phyloP scores from a whole-genome alignment of 2,797 vertebrate genomes.

The Paedocypris micromegethes region DNA sequence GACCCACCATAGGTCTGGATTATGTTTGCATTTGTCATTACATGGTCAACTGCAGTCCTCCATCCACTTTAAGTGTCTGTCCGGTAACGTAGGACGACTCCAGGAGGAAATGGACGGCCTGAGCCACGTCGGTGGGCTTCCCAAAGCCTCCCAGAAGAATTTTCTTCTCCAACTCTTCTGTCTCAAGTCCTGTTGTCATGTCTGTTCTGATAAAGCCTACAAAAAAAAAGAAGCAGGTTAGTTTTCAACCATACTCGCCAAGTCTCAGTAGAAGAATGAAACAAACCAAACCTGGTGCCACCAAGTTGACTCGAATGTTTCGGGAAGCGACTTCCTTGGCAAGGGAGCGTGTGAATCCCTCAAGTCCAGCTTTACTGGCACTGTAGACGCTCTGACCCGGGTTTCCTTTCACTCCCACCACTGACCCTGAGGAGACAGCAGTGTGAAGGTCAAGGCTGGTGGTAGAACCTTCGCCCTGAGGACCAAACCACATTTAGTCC shows the following conservation, averaged over 20 bases:
- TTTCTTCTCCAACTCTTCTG: constrained; percentile 61
- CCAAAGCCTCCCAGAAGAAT: constrained; percentile 85
- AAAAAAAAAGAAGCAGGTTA: background rate
- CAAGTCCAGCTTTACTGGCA: constrained; percentile 84
- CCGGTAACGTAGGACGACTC: constrained; percentile 84
- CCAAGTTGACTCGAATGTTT: constrained; percentile 84
- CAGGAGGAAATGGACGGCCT: constrained; percentile 80
- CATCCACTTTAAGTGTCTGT: constrained; percentile 83
- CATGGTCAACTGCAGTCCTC: constrained; percentile 80
- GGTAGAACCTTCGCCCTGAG: no score
- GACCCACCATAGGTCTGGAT: background rate
- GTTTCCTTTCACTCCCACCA: constrained; percentile 84
- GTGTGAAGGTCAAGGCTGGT: constrained; percentile 15
- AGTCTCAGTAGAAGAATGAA: background rate
- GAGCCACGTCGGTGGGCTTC: constrained; percentile 77
- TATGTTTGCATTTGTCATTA: constrained; percentile 50
- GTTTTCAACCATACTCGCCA: background rate
- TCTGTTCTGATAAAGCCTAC: constrained; percentile 86
- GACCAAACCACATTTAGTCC: no score
- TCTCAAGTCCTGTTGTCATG: constrained; percentile 81
- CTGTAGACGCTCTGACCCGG: constrained; percentile 84
- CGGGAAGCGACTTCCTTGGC: constrained; percentile 88
- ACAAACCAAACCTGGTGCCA: constrained; percentile 79
- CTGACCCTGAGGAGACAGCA: constrained; percentile 70
- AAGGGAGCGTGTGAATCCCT: constrained; percentile 88